Evolutionary conservation across 2,888 invertebrate species (phyloP).

Genomic region (Drosophila prolongata): DNA sequence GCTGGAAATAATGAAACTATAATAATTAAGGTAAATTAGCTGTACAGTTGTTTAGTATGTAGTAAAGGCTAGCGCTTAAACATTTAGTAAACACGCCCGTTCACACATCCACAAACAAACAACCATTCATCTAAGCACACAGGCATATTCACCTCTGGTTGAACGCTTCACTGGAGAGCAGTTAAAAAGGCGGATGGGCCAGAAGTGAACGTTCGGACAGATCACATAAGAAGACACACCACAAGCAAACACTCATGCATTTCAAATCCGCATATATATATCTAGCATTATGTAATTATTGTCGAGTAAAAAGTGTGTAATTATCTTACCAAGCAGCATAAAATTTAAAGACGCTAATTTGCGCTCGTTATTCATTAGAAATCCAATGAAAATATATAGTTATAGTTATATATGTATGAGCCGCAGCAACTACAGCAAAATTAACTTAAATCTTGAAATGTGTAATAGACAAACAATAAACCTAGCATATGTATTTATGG

Average conservation of each 20-base stretch:
- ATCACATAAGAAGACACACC: slow-evolving; percentile 17
- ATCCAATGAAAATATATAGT: slow-evolving; percentile 42
- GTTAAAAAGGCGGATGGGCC: slow-evolving; percentile 24
- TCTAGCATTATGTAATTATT: slow-evolving; percentile 73
- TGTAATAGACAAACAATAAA: slow-evolving; percentile 75
- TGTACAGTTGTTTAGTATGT: slow-evolving; percentile 74
- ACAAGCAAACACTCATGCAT: slow-evolving; percentile 31
- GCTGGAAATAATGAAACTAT: slow-evolving; percentile 61
- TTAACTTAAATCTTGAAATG: slow-evolving; percentile 60
- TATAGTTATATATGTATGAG: slow-evolving; percentile 34
- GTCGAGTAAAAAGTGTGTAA: slow-evolving; percentile 64
- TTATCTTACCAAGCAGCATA: slow-evolving; percentile 67
- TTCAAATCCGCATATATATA: slow-evolving; percentile 44
- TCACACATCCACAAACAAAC: slow-evolving; percentile 20
- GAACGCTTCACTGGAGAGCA: slow-evolving; percentile 57
- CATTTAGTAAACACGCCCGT: slow-evolving; percentile 58
- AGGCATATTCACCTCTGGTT: slow-evolving; percentile 42
- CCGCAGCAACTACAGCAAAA: slow-evolving; percentile 45
- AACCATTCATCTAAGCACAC: slow-evolving; percentile 15
- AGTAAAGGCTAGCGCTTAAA: slow-evolving; percentile 71
- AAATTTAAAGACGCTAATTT: slow-evolving; percentile 53
- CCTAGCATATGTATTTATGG: slow-evolving; percentile 68
- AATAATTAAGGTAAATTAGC: slow-evolving; percentile 75
- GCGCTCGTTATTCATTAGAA: slow-evolving; percentile 39
- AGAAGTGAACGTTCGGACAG: slow-evolving; percentile 27